Conservation (phyloP, 2,797 vertebrate genomes). For the Loris lydekkerianus region DNA sequence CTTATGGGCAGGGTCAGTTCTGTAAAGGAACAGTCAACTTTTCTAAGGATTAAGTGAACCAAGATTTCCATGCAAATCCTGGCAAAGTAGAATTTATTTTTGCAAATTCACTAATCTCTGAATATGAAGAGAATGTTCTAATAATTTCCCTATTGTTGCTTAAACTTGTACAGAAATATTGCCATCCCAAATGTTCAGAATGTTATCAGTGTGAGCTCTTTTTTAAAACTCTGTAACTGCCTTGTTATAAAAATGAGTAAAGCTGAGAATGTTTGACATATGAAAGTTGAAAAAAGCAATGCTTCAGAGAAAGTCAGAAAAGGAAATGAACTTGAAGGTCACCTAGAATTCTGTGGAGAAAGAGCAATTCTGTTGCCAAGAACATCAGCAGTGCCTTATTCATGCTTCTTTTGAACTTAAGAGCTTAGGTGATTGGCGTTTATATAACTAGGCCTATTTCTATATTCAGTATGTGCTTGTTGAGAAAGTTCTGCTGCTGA, state of each 20-base stretch:
- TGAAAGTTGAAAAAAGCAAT: constrained; percentile 6
- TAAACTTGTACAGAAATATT: constrained; percentile 52
- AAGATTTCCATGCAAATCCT: background rate
- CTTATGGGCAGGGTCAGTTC: background rate
- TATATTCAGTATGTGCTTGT: background rate
- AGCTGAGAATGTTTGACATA: constrained; percentile 21
- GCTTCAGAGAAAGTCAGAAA: constrained; percentile 49
- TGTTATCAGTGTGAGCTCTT: constrained; percentile 23
- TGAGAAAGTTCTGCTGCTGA: background rate
- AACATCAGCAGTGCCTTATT: background rate
- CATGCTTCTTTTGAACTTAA: background rate
- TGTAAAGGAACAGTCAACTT: constrained; percentile 41
- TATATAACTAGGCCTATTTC: background rate
- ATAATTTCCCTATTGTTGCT: constrained; percentile 8
- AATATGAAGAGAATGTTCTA: constrained; percentile 41
- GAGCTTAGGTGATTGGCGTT: background rate
- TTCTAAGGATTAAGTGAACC: constrained; percentile 26
- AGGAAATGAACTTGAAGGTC: constrained; percentile 24
- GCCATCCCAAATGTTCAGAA: background rate
- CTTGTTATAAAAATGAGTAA: constrained; percentile 49
- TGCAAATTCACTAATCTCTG: constrained; percentile 54
- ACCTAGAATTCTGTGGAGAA: constrained; percentile 30
- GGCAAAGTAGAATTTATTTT: constrained; percentile 56
- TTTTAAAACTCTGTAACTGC: constrained; percentile 50
- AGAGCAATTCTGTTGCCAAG: background rate